phyloP scores from a whole-genome alignment of 2,113 vertebrate genomes.

The Hyaena hyaena region DNA sequence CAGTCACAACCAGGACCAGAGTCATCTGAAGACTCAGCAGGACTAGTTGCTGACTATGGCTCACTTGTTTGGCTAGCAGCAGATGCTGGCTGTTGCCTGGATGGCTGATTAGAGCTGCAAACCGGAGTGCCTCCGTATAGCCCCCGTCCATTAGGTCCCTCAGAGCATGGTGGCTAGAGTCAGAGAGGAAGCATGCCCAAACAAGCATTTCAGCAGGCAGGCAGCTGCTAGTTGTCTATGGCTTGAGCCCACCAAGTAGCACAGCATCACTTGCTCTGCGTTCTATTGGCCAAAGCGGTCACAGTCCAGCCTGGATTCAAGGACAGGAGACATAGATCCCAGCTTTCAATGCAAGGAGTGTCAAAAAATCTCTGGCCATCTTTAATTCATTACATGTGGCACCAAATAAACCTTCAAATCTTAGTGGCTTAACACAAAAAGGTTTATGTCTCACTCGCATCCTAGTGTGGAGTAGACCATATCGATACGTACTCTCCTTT shows the following conservation, averaged over 20 bases:
- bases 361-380: not conserved
- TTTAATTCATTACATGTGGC: not conserved
- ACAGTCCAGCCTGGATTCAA: not conserved
- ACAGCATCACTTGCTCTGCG: not conserved
- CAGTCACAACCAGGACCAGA: not conserved
- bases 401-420: conserved; percentile 4
- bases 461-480: not conserved
- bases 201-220: not conserved
- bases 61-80: not conserved
- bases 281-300: not conserved
- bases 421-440: not conserved
- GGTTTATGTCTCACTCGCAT: not conserved
- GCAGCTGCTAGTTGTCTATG: not conserved
- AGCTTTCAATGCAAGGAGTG: not conserved
- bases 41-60: not conserved
- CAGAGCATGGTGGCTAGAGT: not conserved
- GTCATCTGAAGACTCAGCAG: not conserved
- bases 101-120: not conserved
- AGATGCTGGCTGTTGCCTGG: not conserved
- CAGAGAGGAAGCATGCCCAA: not conserved
- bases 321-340: not conserved
- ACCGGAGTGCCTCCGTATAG: not conserved
- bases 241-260: not conserved
- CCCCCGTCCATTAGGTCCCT: not conserved
- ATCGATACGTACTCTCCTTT: not conserved